Conservation (phyloP, 2,113 vertebrate species). For the Catharus minimus region DNA sequence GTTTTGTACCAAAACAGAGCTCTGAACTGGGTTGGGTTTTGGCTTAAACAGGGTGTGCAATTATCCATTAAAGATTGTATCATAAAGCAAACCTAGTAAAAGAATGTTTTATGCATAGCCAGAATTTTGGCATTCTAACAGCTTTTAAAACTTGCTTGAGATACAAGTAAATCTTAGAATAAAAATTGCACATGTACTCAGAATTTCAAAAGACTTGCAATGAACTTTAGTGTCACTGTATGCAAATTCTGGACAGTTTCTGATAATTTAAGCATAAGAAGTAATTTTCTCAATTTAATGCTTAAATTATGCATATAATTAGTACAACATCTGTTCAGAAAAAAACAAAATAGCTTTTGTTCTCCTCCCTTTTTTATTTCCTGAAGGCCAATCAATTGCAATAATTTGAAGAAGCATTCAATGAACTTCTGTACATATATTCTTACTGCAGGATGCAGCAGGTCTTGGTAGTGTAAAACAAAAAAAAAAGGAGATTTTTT, state of each 20-base stretch:
- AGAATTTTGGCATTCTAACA: constrained; percentile 18
- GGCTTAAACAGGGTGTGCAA: neutral
- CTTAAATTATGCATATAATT: neutral
- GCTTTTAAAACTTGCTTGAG: neutral
- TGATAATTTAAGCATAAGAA: neutral
- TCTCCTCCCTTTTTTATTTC: neutral
- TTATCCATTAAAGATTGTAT: constrained; percentile 34
- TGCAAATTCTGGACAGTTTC: neutral
- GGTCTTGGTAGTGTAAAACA: neutral
- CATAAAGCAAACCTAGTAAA: constrained; percentile 13
- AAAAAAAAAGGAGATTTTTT: neutral
- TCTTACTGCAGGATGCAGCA: neutral
- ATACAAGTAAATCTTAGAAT: neutral
- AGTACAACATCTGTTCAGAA: neutral
- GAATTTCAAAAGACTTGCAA: neutral
- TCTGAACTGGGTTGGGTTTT: constrained; percentile 7
- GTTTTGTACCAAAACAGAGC: constrained; percentile 5
- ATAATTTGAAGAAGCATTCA: neutral
- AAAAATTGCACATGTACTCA: neutral
- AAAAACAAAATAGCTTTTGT: neutral
- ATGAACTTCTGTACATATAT: neutral
- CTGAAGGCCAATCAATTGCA: neutral
- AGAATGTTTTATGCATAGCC: neutral
- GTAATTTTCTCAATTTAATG: neutral
- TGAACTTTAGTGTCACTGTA: neutral